phyloP scores from a whole-genome alignment of 2,113 vertebrate species.

The Spheniscus mendiculus region DNA sequence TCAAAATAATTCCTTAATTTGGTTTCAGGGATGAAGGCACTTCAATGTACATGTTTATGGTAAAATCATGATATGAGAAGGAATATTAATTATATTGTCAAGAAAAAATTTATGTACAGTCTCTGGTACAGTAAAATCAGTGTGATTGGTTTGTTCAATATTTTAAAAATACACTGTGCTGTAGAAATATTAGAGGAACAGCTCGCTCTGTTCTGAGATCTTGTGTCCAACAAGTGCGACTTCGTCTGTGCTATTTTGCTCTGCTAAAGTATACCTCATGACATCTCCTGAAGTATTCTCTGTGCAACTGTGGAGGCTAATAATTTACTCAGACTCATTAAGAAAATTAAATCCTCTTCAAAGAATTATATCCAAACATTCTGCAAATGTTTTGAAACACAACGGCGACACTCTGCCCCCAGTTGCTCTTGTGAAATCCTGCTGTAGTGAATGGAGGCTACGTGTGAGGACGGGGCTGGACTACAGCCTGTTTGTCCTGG shows the following conservation, averaged over 20 bases:
- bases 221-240: background rate
- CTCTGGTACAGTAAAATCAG: background rate
- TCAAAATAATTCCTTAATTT: background rate
- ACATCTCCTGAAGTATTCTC: background rate
- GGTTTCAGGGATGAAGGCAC: background rate
- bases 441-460: background rate
- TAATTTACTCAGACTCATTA: constrained; percentile 16
- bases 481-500: background rate
- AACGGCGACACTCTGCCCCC: background rate
- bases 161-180: background rate
- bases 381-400: background rate
- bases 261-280: background rate
- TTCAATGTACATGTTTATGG: background rate
- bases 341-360: constrained; percentile 20
- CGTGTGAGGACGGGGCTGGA: background rate
- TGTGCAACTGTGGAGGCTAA: background rate
- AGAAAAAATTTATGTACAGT: background rate
- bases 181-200: background rate
- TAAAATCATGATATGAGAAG: background rate
- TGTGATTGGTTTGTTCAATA: background rate
- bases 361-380: background rate
- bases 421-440: background rate
- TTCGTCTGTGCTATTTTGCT: background rate
- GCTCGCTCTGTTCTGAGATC: background rate
- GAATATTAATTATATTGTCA: background rate